A percentile compares a stretch with the other conserved stretches of the same genome.
Evolutionary conservation across 1,140 invertebrate genomes (phyloP).

Genomic region (Trypoxylus dichotomus): DNA sequence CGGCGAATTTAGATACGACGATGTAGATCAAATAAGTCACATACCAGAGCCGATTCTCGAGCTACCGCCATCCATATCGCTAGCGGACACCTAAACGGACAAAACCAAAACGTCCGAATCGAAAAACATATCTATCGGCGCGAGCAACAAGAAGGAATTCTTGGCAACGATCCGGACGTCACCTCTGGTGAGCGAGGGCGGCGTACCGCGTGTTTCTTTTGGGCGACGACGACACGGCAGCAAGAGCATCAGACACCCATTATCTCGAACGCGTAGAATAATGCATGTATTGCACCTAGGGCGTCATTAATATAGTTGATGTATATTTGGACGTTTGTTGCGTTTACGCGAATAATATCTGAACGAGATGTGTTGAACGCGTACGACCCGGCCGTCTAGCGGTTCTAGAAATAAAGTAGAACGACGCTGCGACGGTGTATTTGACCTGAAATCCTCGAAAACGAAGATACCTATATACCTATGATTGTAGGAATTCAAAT

Average conservation of each 20-base stretch:
- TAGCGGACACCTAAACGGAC: neutral
- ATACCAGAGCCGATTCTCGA: neutral
- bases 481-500: no score
- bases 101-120: constrained; percentile 2
- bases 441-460: no score
- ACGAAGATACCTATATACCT: no score
- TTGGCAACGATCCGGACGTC: neutral
- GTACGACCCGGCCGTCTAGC: neutral
- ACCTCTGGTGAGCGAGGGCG: neutral
- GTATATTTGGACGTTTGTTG: neutral
- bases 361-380: neutral
- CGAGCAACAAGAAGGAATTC: neutral
- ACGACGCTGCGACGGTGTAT: neutral
- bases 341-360: neutral
- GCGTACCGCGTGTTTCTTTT: neutral
- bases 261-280: neutral
- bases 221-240: neutral
- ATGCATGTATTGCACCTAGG: constrained; percentile 1
- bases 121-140: constrained; percentile 2
- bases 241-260: neutral
- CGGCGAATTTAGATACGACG: neutral
- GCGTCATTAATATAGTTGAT: neutral
- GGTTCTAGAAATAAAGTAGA: neutral
- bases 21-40: neutral
- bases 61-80: neutral